Evolutionary conservation across 2,797 vertebrate genomes (phyloP).

Genomic region (Valencia hispanica): DNA sequence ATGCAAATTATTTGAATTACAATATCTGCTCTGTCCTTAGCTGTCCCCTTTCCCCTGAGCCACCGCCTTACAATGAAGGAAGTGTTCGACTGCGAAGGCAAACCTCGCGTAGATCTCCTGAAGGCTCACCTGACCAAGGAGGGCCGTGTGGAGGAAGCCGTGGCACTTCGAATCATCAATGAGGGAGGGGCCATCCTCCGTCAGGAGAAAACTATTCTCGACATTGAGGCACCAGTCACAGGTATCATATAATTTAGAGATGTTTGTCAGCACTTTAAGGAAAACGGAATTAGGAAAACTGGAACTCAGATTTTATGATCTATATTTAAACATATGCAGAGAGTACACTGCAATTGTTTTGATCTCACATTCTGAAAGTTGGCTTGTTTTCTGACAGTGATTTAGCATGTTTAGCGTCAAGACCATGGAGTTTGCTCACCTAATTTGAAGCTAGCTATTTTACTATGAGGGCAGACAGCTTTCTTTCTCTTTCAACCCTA

Average conservation of each 20-base stretch:
- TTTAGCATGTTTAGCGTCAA: not conserved
- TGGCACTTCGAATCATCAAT: constrained; percentile 80
- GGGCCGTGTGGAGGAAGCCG: constrained; percentile 84
- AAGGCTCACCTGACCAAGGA: constrained; percentile 88
- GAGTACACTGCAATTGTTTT: not conserved
- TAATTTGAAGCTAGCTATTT: constrained; percentile 3
- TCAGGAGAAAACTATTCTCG: constrained; percentile 86
- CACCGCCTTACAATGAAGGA: constrained; percentile 87
- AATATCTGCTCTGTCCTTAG: constrained; percentile 63
- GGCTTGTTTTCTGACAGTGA: not conserved
- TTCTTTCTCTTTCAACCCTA: not conserved
- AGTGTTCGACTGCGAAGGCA: constrained; percentile 85
- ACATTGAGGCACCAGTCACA: constrained; percentile 87
- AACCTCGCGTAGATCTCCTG: constrained; percentile 84
- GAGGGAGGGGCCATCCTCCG: constrained; percentile 84
- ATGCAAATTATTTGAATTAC: constrained; percentile 28
- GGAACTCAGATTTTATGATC: not conserved
- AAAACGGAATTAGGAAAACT: not conserved
- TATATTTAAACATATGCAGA: not conserved
- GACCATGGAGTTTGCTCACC: not conserved
- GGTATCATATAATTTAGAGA: constrained; percentile 58
- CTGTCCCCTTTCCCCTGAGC: constrained; percentile 86
- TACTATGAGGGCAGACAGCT: not conserved
- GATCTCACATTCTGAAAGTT: not conserved
- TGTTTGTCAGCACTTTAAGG: not conserved